Conservation (phyloP, 2,888 invertebrate genomes). For the Protodeltote pygarga region DNA sequence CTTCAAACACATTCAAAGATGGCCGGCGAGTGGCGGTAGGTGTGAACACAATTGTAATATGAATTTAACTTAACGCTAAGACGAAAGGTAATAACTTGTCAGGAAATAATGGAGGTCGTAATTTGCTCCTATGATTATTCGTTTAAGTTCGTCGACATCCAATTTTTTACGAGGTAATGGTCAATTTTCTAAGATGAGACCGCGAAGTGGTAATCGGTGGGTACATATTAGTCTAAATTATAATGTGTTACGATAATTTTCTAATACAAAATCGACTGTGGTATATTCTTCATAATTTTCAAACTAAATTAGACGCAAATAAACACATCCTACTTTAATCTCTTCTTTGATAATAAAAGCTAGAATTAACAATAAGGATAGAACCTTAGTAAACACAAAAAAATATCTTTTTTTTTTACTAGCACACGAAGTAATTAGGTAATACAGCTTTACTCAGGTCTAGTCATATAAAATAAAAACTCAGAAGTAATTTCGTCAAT, state of each 20-base stretch:
- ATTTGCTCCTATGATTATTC: slow-evolving; percentile 56
- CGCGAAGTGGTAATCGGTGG: slow-evolving; percentile 55
- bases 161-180: slow-evolving; percentile 63
- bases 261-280: slow-evolving; percentile 21
- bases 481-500: too few species aligned
- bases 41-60: slow-evolving; percentile 39
- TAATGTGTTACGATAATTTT: slow-evolving; percentile 37
- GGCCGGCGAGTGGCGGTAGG: slow-evolving; percentile 34
- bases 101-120: slow-evolving; percentile 61
- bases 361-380: too few species aligned
- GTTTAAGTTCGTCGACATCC: slow-evolving; percentile 70
- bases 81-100: slow-evolving; percentile 61
- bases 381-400: too few species aligned
- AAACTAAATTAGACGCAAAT: not conserved
- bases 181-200: slow-evolving; percentile 66
- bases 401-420: too few species aligned
- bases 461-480: too few species aligned
- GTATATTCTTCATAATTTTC: not conserved
- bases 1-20: slow-evolving; percentile 38
- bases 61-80: slow-evolving; percentile 35
- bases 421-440: too few species aligned
- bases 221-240: slow-evolving; percentile 41
- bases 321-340: not conserved
- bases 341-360: too few species aligned
- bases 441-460: too few species aligned